Percentiles rank a stretch among this genome's conserved stretches.
These are phyloP conservation scores for Drosophila suzukii DNA, from an alignment of 1,140 invertebrate species.

Conservation along the genomic window DNA sequence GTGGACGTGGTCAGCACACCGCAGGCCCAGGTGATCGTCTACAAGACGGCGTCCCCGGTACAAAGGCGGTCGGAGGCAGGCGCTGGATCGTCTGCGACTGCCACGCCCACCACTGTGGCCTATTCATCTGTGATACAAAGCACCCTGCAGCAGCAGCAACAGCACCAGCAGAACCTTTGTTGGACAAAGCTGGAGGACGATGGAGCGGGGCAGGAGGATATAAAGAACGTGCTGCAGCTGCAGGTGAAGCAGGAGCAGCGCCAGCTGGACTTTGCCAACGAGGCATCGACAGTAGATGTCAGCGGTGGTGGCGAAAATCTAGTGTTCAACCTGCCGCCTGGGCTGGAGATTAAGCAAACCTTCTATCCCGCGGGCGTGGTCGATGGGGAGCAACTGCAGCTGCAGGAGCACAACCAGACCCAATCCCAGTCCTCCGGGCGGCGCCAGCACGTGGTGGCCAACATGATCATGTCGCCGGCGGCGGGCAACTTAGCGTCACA, in stretches of 20 bases:
- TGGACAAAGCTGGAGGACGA: constrained; percentile 69
- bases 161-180: constrained; percentile 63
- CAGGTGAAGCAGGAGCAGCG: constrained; percentile 81
- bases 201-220: constrained; percentile 59
- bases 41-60: constrained; percentile 75
- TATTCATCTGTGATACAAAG: constrained; percentile 84
- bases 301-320: constrained; percentile 65
- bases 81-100: constrained; percentile 74
- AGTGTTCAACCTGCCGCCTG: constrained; percentile 79
- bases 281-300: constrained; percentile 37
- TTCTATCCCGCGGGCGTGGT: constrained; percentile 62
- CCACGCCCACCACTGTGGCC: constrained; percentile 70
- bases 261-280: constrained; percentile 67
- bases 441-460: constrained; percentile 80
- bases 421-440: constrained; percentile 50
- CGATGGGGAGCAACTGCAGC: constrained; percentile 57
- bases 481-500: constrained; percentile 78
- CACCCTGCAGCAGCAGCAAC: constrained; percentile 73
- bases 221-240: constrained; percentile 78
- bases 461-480: constrained; percentile 79
- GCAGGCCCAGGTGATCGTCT: constrained; percentile 77
- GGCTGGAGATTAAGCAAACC: constrained; percentile 80
- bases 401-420: constrained; percentile 43
- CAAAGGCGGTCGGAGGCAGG: constrained; percentile 69
- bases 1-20: constrained; percentile 66